Evolutionary conservation across 2,888 invertebrate genomes (phyloP), one percentile per base, ranked within the genome.

Genomic region (Metallyticus violacea): DNA sequence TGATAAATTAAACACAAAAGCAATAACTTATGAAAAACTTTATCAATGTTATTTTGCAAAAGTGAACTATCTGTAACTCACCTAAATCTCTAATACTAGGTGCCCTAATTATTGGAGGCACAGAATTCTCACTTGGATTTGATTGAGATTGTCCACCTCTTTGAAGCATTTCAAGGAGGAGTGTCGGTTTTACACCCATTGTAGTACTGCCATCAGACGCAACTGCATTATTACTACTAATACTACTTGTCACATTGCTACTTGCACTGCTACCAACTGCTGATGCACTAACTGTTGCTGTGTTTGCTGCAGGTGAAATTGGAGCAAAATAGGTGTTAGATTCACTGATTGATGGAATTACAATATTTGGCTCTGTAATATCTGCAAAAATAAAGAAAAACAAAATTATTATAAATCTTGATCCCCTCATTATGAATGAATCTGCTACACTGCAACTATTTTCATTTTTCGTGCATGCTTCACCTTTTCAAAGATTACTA

Each of bases 101-200:
- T 26, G 87, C 85, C 40, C 87, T 89, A n/a, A 86, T 87, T 26
- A 82, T 78, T n/a, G 86, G 77, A 28, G 83, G 85, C 40, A 87
- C 82, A n/a, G 62, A 26, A 40, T 85, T 86, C 81, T 87, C 87
- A 26, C 86, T 86, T 80, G 86, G 88, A 25, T 28, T 28, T 79
- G 40, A 29, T 7, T 85, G 79, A 40, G 78, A 9, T 7, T 62
- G 40, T n/a, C 86, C 87, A 79, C 95, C 95, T n/a, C 95, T 92
- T 88, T 95, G 94, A 89, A 96, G 91, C 93, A 96, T 94, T 89
- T 96, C 95, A 90, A 96, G 93, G 88, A 96, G 93, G 88, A 94
- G 93, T 88, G 93, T 90, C 84, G 92, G 91, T 85, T 92, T 92
- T 0, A 90, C 90, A 15, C 90, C 40, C 15, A 82, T 26, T 76